Percentiles rank a stretch among this genome's conserved stretches.
Conservation (phyloP, 2,113 vertebrate genomes). For the Petroica traversi region DNA sequence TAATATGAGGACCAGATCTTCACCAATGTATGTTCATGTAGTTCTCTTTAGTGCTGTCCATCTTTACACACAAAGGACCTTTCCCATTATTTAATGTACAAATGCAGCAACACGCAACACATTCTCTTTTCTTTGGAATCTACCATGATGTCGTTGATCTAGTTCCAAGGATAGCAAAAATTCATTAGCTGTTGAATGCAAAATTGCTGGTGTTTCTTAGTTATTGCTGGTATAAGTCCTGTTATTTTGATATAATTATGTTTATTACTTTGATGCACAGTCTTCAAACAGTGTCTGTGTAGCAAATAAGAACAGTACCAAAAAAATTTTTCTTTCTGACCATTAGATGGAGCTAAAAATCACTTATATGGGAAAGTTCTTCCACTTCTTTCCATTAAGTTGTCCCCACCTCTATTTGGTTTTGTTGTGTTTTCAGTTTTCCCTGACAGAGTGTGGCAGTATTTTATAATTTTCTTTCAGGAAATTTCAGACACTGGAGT, state of each 20-base stretch:
- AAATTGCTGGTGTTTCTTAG: background rate
- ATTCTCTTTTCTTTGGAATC: background rate
- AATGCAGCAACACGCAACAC: background rate
- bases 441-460: background rate
- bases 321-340: background rate
- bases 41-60: background rate
- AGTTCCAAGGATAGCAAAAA: background rate
- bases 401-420: background rate
- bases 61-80: background rate
- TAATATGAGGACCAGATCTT: background rate
- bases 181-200: background rate
- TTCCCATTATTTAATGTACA: background rate
- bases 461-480: background rate
- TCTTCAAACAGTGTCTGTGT: background rate
- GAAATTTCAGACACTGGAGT: background rate
- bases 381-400: background rate
- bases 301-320: accelerated
- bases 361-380: background rate
- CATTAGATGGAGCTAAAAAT: constrained; percentile 38
- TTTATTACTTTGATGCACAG: background rate
- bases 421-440: background rate
- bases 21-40: background rate
- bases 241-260: background rate
- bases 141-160: background rate
- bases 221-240: background rate